Percentiles rank a stretch among this genome's conserved stretches.
Evolutionary conservation across 2,113 vertebrate genomes (phyloP).

Genomic region (Origma solitaria): DNA sequence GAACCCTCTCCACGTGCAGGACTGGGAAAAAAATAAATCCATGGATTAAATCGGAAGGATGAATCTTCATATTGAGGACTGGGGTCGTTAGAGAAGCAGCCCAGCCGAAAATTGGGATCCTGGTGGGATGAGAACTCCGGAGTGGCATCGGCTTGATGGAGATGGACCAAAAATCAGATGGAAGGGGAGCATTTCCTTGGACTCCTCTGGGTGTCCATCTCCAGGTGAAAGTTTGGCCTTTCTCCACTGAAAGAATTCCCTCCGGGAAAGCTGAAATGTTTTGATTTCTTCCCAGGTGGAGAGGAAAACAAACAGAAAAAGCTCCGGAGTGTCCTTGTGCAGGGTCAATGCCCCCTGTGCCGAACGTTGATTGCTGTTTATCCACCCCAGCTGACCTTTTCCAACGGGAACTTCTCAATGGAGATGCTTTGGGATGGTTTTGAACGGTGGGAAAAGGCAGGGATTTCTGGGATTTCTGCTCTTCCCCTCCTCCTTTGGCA

Average conservation of each 20-base stretch:
- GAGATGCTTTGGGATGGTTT: background rate
- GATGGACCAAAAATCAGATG: background rate
- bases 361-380: no score
- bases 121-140: background rate
- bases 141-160: background rate
- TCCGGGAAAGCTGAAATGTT: background rate
- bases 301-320: background rate
- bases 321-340: background rate
- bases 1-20: fast-evolving
- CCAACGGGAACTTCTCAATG: background rate
- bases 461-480: background rate
- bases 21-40: background rate
- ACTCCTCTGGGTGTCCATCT: background rate
- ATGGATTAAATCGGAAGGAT: fast-evolving
- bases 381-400: background rate
- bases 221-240: background rate
- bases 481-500: background rate
- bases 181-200: background rate
- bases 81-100: background rate
- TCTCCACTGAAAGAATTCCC: background rate
- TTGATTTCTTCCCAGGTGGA: background rate
- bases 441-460: no score
- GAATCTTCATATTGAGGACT: background rate
- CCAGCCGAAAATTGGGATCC: background rate
- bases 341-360: conserved; percentile 4